Evolutionary conservation across 2,113 vertebrate genomes (phyloP).

Genomic region (Nycticorax nycticorax): DNA sequence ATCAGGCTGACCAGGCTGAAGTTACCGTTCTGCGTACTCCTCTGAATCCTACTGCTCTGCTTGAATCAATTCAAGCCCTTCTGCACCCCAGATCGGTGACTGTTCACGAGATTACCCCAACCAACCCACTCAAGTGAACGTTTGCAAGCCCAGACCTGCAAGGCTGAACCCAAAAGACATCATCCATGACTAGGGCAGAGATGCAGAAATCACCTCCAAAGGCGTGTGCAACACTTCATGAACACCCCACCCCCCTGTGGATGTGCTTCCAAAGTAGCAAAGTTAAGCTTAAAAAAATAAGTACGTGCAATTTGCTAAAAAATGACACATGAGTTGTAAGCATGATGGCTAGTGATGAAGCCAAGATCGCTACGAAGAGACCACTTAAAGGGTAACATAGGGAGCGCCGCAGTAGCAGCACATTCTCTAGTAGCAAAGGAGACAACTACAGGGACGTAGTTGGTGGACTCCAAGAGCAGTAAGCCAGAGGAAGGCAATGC

Average conservation of each 20-base stretch:
- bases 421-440: neutral
- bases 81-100: neutral
- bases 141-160: neutral
- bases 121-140: neutral
- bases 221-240: neutral
- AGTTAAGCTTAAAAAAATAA: neutral
- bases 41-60: neutral
- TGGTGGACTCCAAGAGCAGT: accelerated
- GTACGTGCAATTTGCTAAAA: neutral
- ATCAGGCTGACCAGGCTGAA: neutral
- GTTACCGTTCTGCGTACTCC: neutral
- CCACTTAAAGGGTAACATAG: accelerated
- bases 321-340: neutral
- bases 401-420: neutral
- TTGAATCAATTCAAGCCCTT: neutral
- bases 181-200: neutral
- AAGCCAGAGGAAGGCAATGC: neutral
- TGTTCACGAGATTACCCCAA: neutral
- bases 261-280: accelerated
- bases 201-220: neutral
- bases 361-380: accelerated
- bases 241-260: neutral
- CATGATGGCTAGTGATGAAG: accelerated
- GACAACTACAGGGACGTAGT: accelerated
- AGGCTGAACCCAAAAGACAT: neutral